Conservation (phyloP, 2,113 vertebrate species). For the Salvelinus alpinus region DNA sequence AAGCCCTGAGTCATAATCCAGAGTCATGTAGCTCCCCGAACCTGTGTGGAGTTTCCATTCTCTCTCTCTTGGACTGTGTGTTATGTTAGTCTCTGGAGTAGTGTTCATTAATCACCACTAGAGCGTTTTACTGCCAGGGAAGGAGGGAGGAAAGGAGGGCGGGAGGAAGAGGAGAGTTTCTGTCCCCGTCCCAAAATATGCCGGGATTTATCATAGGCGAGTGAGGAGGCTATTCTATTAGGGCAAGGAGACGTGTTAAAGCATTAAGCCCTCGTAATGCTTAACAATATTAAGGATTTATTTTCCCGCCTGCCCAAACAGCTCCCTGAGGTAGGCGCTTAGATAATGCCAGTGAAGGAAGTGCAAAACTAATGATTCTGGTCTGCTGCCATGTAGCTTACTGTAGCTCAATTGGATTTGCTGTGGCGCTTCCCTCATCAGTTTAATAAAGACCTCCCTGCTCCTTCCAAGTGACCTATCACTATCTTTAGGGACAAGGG, state of each 20-base stretch:
- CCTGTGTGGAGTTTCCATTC: background rate
- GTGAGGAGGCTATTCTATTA: conserved; percentile 63
- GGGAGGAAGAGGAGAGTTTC: background rate
- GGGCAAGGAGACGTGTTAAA: conserved; percentile 52
- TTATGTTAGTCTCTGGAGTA: too few relatives aligned
- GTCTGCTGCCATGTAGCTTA: conserved; percentile 12
- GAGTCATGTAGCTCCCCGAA: background rate
- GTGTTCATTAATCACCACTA: background rate
- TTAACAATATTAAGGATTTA: conserved; percentile 65
- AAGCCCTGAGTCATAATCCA: conserved; percentile 14
- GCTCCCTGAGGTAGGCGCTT: conserved; percentile 56
- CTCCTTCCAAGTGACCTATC: background rate
- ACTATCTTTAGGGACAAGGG: background rate
- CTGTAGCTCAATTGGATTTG: conserved; percentile 51
- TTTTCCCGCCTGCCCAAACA: conserved; percentile 55
- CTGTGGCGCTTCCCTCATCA: conserved; percentile 61
- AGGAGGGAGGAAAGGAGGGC: background rate
- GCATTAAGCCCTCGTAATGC: conserved; percentile 69
- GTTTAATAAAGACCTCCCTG: conserved; percentile 64
- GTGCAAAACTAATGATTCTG: conserved; percentile 68
- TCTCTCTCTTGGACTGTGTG: background rate
- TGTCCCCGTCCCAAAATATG: conserved; percentile 41
- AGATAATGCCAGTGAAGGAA: conserved; percentile 55
- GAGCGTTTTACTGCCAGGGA: background rate
- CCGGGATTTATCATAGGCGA: conserved; percentile 46